Evolutionary conservation across 1,140 invertebrate species (phyloP).

Genomic region (Drosophila simulans): DNA sequence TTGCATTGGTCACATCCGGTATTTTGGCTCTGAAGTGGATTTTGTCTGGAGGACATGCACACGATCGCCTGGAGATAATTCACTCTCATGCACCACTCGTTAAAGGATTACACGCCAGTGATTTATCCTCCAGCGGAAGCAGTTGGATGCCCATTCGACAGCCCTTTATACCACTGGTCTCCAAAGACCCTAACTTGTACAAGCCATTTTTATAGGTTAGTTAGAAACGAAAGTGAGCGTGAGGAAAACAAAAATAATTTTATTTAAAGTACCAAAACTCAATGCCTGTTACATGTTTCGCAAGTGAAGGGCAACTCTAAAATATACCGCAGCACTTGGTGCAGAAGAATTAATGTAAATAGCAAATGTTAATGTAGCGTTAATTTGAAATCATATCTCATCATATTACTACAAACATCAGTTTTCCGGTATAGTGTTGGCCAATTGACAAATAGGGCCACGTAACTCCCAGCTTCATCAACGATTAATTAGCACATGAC

Average conservation of each 20-base stretch:
- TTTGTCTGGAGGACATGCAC: constrained; percentile 48
- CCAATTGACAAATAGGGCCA: constrained; percentile 57
- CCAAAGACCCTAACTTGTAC: constrained; percentile 60
- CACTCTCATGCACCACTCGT: constrained; percentile 56
- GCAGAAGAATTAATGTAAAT: background rate
- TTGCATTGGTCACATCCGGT: constrained; percentile 84
- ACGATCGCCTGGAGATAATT: constrained; percentile 70
- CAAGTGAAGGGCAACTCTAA: background rate
- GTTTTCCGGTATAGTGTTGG: constrained; percentile 35
- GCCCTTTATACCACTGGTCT: constrained; percentile 66
- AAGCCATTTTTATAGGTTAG: constrained; percentile 69
- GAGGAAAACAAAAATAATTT: background rate
- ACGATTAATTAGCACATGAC: constrained; percentile 70
- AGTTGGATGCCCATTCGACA: constrained; percentile 58
- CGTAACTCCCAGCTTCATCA: constrained; percentile 53
- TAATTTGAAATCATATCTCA: constrained; percentile 1
- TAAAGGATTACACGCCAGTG: constrained; percentile 48
- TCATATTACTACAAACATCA: background rate
- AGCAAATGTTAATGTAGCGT: background rate
- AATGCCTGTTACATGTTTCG: too few relatives aligned
- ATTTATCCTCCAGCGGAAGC: constrained; percentile 60
- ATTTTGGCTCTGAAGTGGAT: constrained; percentile 84
- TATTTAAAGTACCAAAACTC: background rate
- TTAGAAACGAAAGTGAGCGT: background rate
- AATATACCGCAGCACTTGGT: background rate